Base-by-base conservation (phyloP, 1,140 invertebrate species). In the Aphaenogaster rudis region DNA sequence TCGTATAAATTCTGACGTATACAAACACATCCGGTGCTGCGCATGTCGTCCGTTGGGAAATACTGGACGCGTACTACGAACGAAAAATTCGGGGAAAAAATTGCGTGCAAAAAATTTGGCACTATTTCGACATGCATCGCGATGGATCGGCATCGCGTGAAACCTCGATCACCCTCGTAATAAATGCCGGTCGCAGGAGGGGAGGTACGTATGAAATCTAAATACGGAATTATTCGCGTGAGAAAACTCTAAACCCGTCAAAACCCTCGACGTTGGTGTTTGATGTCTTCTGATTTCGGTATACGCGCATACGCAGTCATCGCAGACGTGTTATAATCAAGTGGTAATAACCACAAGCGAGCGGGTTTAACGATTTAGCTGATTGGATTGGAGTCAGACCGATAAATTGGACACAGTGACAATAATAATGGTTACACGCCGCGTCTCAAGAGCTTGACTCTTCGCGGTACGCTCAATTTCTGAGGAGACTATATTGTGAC, bases 381-480 rank as follows among this genome's bases (percentile, higher is more conserved):
- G 45, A 76, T 84, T 76, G 69, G 63, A 45, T 86, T 67, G 54
- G 48, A 88, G 85, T 67, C 79, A 67, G 67, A 66, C 57, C 88
- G 66, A 82, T 81, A 71, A 91, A 80, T 84, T 84, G 79, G 81
- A 86, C 88, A 88, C 74, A 93, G 92, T 93, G 93, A 94, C 93
- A 94, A 94, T 94, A 94, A 94, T 91, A 89, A 93, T 88, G 79
- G 81, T 88, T 88, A 90, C 81, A 87, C 71, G 89, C 71, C 86
- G 86, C 86, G 86, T 63, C 36, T 90, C 74, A 52, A 80, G 67
- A 81, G 85, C 11, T 59, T 50, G 76, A 72, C 86, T 90, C 66
- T 74, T 90, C n/a, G 57, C 54, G 86, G 88, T 64, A 57, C 85
- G 79, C 82, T 80, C n/a, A 64, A 86, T 79, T 79, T 33, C 69